These are phyloP conservation scores for Drosophila arizonae DNA, from an alignment of 1,140 invertebrate genomes.

Conservation along the genomic window DNA sequence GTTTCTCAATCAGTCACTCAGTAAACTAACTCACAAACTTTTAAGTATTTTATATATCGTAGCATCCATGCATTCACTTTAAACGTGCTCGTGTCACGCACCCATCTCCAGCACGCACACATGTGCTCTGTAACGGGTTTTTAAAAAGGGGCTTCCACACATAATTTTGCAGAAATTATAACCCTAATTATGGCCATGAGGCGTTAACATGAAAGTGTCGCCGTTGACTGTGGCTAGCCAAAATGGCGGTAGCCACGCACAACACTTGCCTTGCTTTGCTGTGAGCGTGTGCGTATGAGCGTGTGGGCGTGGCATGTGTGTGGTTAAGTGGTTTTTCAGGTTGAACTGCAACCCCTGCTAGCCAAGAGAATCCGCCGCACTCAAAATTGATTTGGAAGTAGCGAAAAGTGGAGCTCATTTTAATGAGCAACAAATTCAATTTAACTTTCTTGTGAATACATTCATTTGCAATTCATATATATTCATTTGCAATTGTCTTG, in stretches of 20 bases:
- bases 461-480: slow-evolving; percentile 79
- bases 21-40: no score
- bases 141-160: slow-evolving; percentile 60
- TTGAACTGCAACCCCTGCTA: slow-evolving; percentile 31
- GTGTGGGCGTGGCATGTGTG: slow-evolving; percentile 44
- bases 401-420: slow-evolving; percentile 59
- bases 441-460: slow-evolving; percentile 67
- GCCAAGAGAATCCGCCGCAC: background rate
- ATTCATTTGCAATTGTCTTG: slow-evolving; percentile 65
- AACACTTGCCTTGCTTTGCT: slow-evolving; percentile 19
- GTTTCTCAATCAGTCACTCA: no score
- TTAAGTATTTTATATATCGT: no score
- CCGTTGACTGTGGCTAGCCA: slow-evolving; percentile 37
- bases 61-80: no score
- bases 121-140: slow-evolving; percentile 22
- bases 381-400: slow-evolving; percentile 37
- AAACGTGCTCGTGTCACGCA: background rate
- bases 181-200: slow-evolving; percentile 68
- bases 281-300: slow-evolving; percentile 12
- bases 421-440: slow-evolving; percentile 78
- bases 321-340: slow-evolving; percentile 74
- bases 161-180: slow-evolving; percentile 59
- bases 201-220: slow-evolving; percentile 34
- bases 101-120: slow-evolving; percentile 18
- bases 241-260: slow-evolving; percentile 41